These are phyloP conservation scores for Drosophila sordidapex DNA, from an alignment of 2,888 invertebrate species.

Conservation along the genomic window DNA sequence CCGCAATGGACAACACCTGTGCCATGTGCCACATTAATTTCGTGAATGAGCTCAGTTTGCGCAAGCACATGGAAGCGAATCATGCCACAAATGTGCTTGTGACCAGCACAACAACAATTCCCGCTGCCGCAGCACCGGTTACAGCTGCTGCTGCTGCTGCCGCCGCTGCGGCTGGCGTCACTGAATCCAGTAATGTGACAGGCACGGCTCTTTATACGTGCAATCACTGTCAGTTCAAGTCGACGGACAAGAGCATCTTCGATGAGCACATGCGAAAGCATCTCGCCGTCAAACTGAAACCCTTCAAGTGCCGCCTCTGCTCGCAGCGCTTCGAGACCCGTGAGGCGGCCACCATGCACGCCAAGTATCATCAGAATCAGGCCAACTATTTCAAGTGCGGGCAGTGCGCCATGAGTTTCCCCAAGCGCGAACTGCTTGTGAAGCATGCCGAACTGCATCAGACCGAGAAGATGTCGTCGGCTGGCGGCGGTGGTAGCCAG, in stretches of 20 bases:
- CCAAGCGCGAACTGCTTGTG: constrained; percentile 83
- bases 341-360: constrained; percentile 84
- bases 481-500: constrained; percentile 47
- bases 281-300: constrained; percentile 83
- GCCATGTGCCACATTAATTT: constrained; percentile 84
- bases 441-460: constrained; percentile 85
- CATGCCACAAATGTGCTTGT: constrained; percentile 84
- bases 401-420: constrained; percentile 84
- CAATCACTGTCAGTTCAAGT: constrained; percentile 84
- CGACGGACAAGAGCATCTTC: constrained; percentile 83
- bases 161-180: constrained; percentile 63
- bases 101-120: constrained; percentile 81
- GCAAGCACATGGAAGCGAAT: constrained; percentile 85
- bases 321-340: constrained; percentile 85
- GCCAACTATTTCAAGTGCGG: constrained; percentile 85
- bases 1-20: constrained; percentile 83
- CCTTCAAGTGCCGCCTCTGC: constrained; percentile 85
- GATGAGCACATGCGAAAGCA: constrained; percentile 85
- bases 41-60: constrained; percentile 82
- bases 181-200: constrained; percentile 51
- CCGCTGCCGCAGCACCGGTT: constrained; percentile 77
- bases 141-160: constrained; percentile 69
- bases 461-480: constrained; percentile 52
- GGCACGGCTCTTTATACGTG: constrained; percentile 81
- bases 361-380: constrained; percentile 85